Conservation (phyloP, 2,113 vertebrate genomes). For the Ciconia stormi region DNA sequence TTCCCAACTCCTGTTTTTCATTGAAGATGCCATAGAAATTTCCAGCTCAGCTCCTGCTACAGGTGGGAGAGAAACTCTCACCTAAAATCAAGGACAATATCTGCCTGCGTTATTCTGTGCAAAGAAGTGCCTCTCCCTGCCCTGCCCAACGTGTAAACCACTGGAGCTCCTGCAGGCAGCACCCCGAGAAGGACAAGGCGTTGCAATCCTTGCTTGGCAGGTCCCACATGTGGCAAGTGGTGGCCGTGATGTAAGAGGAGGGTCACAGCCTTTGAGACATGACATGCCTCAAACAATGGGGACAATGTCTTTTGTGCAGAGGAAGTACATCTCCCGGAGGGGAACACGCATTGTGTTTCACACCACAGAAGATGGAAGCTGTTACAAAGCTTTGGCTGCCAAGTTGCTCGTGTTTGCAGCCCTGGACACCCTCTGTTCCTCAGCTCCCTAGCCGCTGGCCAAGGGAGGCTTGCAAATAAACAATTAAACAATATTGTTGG, state of each 20-base stretch:
- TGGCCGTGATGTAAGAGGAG: neutral
- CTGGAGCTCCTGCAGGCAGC: neutral
- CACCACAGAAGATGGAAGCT: neutral
- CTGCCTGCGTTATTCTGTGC: neutral
- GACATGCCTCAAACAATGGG: neutral
- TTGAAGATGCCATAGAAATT: neutral
- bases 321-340: neutral
- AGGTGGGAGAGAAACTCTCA: neutral
- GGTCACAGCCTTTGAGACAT: neutral
- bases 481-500: neutral
- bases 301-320: neutral
- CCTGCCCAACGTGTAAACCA: fast-evolving
- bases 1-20: neutral
- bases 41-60: neutral
- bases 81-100: neutral
- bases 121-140: neutral
- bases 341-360: neutral
- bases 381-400: neutral
- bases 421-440: neutral
- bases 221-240: neutral
- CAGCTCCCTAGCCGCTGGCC: neutral
- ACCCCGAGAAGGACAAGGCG: neutral
- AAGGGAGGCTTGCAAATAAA: neutral
- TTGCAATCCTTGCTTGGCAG: neutral
- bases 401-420: neutral